Percentiles rank a stretch among this genome's conserved stretches.
These are phyloP conservation scores for Chydorus sphaericus DNA, from an alignment of 2,888 invertebrate genomes.

Conservation along the genomic window DNA sequence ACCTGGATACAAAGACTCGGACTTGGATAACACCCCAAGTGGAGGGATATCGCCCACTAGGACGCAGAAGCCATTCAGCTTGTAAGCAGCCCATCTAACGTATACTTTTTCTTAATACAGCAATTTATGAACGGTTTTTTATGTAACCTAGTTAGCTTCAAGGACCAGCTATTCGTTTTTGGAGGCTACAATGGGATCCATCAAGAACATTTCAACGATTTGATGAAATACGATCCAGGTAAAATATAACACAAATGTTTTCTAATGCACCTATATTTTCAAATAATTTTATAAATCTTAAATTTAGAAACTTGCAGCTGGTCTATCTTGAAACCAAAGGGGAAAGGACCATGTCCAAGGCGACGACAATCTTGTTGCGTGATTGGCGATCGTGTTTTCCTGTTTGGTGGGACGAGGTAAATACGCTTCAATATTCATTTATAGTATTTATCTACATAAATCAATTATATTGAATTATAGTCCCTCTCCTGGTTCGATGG, in stretches of 20 bases:
- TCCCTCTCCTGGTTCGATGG: slow-evolving; percentile 15
- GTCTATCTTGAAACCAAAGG: slow-evolving; percentile 41
- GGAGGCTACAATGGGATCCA: slow-evolving; percentile 72
- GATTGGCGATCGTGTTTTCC: slow-evolving; percentile 52
- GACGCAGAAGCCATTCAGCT: slow-evolving; percentile 79
- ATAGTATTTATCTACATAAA: background rate
- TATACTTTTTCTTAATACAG: background rate
- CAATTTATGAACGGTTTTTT: slow-evolving; percentile 12
- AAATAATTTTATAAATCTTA: slow-evolving; percentile 20
- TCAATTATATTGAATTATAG: slow-evolving; percentile 11
- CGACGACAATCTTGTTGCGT: slow-evolving; percentile 68
- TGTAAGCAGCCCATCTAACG: slow-evolving; percentile 45
- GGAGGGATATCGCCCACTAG: slow-evolving; percentile 48
- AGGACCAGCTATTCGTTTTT: slow-evolving; percentile 67
- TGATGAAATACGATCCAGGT: slow-evolving; percentile 49
- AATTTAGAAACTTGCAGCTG: slow-evolving; percentile 37
- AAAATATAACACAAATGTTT: slow-evolving; percentile 4
- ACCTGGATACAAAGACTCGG: slow-evolving; percentile 49
- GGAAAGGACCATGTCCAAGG: slow-evolving; percentile 45
- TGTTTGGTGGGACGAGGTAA: slow-evolving; percentile 88
- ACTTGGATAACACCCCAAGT: slow-evolving; percentile 50
- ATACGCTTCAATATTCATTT: slow-evolving; percentile 15
- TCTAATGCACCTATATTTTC: background rate
- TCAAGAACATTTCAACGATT: slow-evolving; percentile 67
- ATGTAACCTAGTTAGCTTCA: slow-evolving; percentile 52